A percentile compares a stretch with the other conserved stretches of the same genome.
Conservation (phyloP, 2,113 vertebrate species). For the Petromus typicus region DNA sequence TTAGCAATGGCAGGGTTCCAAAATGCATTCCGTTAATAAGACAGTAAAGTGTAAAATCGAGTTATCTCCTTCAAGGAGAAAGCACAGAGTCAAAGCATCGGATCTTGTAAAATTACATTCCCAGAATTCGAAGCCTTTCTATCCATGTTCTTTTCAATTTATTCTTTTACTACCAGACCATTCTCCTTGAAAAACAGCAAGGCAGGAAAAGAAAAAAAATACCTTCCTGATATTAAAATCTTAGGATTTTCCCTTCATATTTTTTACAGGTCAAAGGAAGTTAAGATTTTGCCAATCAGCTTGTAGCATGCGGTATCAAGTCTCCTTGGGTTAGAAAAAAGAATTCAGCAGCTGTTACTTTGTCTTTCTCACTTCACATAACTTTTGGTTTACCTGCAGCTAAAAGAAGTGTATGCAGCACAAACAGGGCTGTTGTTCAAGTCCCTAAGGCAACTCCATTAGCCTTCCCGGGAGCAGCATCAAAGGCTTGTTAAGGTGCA, state of each 20-base stretch:
- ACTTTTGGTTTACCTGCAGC: conserved; percentile 88
- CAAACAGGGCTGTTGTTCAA: conserved; percentile 83
- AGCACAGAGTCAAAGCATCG: conserved; percentile 73
- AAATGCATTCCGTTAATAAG: conserved; percentile 90
- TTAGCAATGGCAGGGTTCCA: conserved; percentile 90
- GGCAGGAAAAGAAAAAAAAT: conserved; percentile 16
- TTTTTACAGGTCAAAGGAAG: conserved; percentile 81
- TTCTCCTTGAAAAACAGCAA: conserved; percentile 79
- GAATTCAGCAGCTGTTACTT: conserved; percentile 87
- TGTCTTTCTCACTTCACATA: conserved; percentile 86
- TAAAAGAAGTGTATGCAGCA: conserved; percentile 85
- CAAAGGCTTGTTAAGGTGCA: conserved; percentile 82
- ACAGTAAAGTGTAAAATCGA: conserved; percentile 89
- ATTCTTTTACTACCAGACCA: conserved; percentile 79
- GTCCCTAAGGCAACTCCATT: conserved; percentile 86
- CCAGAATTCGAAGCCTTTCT: conserved; percentile 77
- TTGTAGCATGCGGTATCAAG: conserved; percentile 72
- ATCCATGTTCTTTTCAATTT: conserved; percentile 81
- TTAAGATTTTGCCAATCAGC: conserved; percentile 83
- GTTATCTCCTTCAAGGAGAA: conserved; percentile 86
- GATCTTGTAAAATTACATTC: conserved; percentile 81
- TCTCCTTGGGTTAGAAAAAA: conserved; percentile 85
- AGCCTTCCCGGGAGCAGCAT: conserved; percentile 85
- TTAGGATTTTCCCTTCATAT: conserved; percentile 71
- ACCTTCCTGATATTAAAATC: conserved; percentile 35